Conservation (phyloP, 2,797 vertebrate species). For the Enoplosus armatus region DNA sequence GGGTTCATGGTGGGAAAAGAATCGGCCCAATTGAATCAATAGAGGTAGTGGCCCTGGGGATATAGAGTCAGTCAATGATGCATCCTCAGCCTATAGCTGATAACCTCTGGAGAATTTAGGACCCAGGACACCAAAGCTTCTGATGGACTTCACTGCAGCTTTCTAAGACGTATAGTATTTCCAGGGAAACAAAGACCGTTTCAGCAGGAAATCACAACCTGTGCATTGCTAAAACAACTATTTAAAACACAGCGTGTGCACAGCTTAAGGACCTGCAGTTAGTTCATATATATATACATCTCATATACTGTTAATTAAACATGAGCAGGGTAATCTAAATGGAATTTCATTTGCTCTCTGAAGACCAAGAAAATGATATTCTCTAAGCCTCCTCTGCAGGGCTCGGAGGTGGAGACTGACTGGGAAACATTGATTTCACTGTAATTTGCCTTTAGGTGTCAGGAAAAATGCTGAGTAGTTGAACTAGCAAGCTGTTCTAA, state of each 20-base stretch:
- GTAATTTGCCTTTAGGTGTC: conserved; percentile 79
- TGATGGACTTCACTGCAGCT: conserved; percentile 46
- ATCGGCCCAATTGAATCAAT: conserved; percentile 67
- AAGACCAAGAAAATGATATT: conserved; percentile 52
- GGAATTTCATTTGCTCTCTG: conserved; percentile 46
- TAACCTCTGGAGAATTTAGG: conserved; percentile 49
- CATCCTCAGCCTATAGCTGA: conserved; percentile 40
- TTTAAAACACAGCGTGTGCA: conserved; percentile 10
- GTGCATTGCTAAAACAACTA: conserved; percentile 9
- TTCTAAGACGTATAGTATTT: conserved; percentile 14
- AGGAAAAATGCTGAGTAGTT: conserved; percentile 80
- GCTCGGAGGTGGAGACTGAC: conserved; percentile 37
- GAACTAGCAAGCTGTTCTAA: conserved; percentile 55
- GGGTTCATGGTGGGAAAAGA: conserved; percentile 51
- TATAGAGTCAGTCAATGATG: conserved; percentile 62
- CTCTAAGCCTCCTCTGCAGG: conserved; percentile 30
- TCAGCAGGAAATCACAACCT: conserved; percentile 9
- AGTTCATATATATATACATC: conserved; percentile 19
- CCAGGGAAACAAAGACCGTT: background rate
- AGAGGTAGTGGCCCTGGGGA: conserved; percentile 56
- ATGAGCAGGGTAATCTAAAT: conserved; percentile 47
- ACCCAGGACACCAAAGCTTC: conserved; percentile 23
- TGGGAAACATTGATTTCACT: conserved; percentile 79
- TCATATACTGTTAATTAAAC: conserved; percentile 48
- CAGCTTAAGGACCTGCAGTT: background rate